Base-by-base conservation (phyloP, 2,888 invertebrate genomes). In the Hydrotaea diabolus region DNA sequence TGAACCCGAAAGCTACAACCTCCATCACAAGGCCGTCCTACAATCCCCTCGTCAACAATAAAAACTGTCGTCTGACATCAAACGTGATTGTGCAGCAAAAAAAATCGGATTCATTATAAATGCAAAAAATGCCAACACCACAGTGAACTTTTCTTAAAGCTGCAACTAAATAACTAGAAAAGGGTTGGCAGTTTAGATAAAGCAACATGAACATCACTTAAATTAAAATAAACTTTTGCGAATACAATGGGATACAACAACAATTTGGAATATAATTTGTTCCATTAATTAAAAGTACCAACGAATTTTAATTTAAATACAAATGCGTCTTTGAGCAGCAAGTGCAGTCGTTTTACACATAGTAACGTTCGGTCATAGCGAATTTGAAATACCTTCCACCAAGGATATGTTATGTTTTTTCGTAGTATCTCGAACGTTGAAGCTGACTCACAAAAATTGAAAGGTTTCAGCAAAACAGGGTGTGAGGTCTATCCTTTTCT, bases 261-360 rank as follows among this genome's bases (percentile, higher is more conserved):
- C 88, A 87, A 86, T 89, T 90, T 90, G 89, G 89, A 90, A 89
- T 90, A 90, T 89, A 80, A 64, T 90, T 90, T 90, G 85, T 89
- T 88, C 87, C 89, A 87, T 90, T 90, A 91, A 90, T 90, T 88
- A 89, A 89, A 89, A 89, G 87, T 81, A 43, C 78, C 81, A 80
- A 86, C 64, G 80, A 78, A 84, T 81, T 81, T 74, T 49, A 55
- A 46, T 57, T 39, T n/a, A 26, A 55, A 39, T 72, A 55, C 73
- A 77, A 55, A 64, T 72, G 85, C 78, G 53, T 57, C 39, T 74
- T 62, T 36, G 7, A 39, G 9, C 31, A 39, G 13, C 39, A 66
- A 79, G 49, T 11, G 36, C 21, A 36, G n/a, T n/a, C n/a, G n/a
- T n/a, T n/a, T n/a, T n/a, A n/a, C n/a, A 31, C 39, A 43, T 31